A percentile compares a stretch with the other conserved stretches of the same genome.
Conservation (phyloP, 2,888 invertebrate genomes). For the Pimpla rufipes region DNA sequence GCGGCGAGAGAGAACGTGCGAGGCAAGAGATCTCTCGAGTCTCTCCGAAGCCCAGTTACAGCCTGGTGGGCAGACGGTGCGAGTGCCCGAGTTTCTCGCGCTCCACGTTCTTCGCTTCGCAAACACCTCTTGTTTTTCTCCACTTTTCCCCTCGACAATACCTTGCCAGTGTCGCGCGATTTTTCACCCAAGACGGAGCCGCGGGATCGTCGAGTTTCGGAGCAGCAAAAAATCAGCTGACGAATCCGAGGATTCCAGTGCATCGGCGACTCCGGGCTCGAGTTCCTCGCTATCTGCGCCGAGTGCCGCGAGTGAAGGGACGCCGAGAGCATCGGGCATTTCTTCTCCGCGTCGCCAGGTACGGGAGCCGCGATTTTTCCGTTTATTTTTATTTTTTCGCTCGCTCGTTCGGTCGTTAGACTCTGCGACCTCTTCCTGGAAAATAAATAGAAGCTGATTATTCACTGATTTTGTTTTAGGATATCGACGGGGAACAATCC, state of each 20-base stretch:
- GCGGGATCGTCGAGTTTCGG: neutral
- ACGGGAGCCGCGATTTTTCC: neutral
- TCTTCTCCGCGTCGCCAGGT: slow-evolving; percentile 42
- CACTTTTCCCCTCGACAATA: neutral
- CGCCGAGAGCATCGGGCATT: slow-evolving; percentile 49
- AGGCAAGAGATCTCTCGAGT: slow-evolving; percentile 45
- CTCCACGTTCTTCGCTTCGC: slow-evolving; percentile 49
- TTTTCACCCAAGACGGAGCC: neutral
- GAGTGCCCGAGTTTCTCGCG: slow-evolving; percentile 62
- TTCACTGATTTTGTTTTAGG: slow-evolving; percentile 1
- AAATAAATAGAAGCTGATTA: neutral
- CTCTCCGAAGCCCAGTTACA: slow-evolving; percentile 53
- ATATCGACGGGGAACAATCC: too few relatives aligned
- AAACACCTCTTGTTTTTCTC: slow-evolving; percentile 20
- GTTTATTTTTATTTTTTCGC: neutral
- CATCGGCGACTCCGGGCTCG: neutral
- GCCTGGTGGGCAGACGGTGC: slow-evolving; percentile 62
- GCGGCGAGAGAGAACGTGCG: slow-evolving; percentile 49
- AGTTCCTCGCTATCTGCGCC: slow-evolving; percentile 6
- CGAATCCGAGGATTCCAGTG: neutral
- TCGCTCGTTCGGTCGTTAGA: neutral
- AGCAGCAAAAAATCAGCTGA: neutral
- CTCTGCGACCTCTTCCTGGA: neutral
- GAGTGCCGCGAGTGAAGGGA: slow-evolving; percentile 63
- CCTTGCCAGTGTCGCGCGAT: slow-evolving; percentile 7